phyloP scores from a whole-genome alignment of 2,113 vertebrate genomes.

The Zingel zingel region DNA sequence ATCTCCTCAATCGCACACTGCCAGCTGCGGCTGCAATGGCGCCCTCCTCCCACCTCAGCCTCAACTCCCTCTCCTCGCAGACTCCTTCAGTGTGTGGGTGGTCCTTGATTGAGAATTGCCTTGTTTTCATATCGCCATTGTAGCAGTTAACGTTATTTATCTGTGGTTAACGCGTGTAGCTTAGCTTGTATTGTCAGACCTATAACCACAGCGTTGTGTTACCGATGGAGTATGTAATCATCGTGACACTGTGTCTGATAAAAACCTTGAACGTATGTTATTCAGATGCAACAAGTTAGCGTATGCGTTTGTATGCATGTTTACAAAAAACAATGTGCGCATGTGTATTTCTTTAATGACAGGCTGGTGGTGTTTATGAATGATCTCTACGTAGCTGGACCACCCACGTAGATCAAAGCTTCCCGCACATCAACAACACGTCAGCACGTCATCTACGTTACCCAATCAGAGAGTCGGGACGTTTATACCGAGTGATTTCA shows the following conservation, averaged over 20 bases:
- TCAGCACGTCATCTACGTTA: constrained; percentile 24
- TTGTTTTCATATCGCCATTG: constrained; percentile 3
- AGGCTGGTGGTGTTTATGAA: constrained; percentile 39
- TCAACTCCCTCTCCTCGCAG: constrained; percentile 45
- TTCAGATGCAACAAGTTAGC: not conserved
- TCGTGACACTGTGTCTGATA: too few species aligned
- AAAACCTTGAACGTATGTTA: not conserved
- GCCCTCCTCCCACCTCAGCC: constrained; percentile 66
- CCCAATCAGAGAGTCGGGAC: constrained; percentile 56
- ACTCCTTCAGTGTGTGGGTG: constrained; percentile 75
- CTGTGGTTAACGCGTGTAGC: too few species aligned
- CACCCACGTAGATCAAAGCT: constrained; percentile 78
- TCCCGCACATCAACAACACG: constrained; percentile 64
- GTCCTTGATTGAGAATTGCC: constrained; percentile 50
- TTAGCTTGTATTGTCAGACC: too few species aligned
- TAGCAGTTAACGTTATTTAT: not conserved
- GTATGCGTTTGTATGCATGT: not conserved
- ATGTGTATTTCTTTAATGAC: not conserved
- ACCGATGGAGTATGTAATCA: not conserved
- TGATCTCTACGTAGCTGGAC: constrained; percentile 49
- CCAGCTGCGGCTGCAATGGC: constrained; percentile 79
- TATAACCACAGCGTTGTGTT: too few species aligned
- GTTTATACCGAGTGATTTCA: not conserved
- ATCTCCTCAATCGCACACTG: constrained; percentile 41
- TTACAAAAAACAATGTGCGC: not conserved